A percentile compares a stretch with the other conserved stretches of the same genome.
Conservation (phyloP, 2,113 vertebrate species). For the Psittacara wagleri region DNA sequence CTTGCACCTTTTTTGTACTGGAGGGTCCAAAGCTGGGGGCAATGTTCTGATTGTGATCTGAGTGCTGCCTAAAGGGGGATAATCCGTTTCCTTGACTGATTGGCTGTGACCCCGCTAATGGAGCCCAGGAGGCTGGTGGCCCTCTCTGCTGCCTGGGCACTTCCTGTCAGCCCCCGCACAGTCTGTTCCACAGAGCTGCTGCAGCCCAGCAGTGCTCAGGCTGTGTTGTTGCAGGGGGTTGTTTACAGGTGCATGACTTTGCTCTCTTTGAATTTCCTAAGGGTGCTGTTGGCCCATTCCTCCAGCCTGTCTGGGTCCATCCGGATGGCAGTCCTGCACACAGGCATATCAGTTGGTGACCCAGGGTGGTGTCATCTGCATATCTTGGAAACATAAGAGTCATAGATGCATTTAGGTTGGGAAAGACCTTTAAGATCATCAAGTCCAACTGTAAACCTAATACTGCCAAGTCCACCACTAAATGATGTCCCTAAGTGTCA, state of each 20-base stretch:
- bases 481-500: background rate
- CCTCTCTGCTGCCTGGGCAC: too few relatives aligned
- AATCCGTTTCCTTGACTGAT: background rate
- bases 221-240: fast-evolving
- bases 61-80: background rate
- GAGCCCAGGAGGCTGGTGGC: background rate
- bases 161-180: background rate
- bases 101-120: background rate
- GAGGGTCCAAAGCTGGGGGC: background rate
- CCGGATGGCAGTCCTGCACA: background rate
- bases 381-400: background rate
- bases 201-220: fast-evolving
- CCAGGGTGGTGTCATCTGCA: background rate
- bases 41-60: background rate
- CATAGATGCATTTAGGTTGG: background rate
- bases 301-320: background rate
- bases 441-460: background rate
- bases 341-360: fast-evolving
- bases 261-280: background rate
- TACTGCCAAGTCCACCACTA: background rate
- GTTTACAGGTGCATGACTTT: background rate
- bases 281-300: background rate
- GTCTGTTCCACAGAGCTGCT: background rate
- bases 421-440: background rate
- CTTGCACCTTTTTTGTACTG: background rate